phyloP scores from a whole-genome alignment of 2,113 vertebrate genomes.

The Electrona antarctica region DNA sequence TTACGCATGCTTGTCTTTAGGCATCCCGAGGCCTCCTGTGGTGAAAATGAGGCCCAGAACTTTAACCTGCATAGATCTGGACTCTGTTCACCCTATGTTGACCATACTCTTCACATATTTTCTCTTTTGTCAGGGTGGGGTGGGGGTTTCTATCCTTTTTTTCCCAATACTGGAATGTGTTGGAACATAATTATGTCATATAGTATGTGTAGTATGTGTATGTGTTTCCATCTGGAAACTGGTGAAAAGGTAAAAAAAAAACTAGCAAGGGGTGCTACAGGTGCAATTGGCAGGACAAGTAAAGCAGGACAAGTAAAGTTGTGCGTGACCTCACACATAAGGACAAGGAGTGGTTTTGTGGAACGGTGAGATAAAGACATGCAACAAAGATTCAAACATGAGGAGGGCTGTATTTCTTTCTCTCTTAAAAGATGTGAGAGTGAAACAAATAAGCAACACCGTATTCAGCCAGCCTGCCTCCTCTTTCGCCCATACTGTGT shows the following conservation, averaged over 20 bases:
- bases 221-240: neutral
- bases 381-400: slow-evolving; percentile 34
- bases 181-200: slow-evolving; percentile 15
- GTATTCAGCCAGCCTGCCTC: slow-evolving; percentile 61
- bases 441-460: slow-evolving; percentile 68
- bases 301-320: neutral
- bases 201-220: slow-evolving; percentile 15
- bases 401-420: slow-evolving; percentile 22
- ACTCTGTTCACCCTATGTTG: slow-evolving; percentile 46
- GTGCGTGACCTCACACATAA: neutral
- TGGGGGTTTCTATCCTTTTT: slow-evolving; percentile 6
- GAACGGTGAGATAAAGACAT: slow-evolving; percentile 3
- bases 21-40: slow-evolving; percentile 66
- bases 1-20: slow-evolving; percentile 74
- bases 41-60: slow-evolving; percentile 71
- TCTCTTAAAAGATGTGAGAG: slow-evolving; percentile 33
- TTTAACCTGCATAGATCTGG: slow-evolving; percentile 68
- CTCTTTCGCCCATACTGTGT: slow-evolving; percentile 70
- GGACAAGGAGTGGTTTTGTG: neutral
- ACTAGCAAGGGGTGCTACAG: slow-evolving; percentile 10
- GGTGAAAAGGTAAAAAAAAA: slow-evolving; percentile 7
- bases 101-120: slow-evolving; percentile 47
- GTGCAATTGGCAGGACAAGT: slow-evolving; percentile 1
- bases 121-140: slow-evolving; percentile 20
- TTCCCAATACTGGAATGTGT: slow-evolving; percentile 26